Evolutionary conservation across 64 coral and sea anemone species (phyloP).

Genomic region (Actinia tenebrosa): DNA sequence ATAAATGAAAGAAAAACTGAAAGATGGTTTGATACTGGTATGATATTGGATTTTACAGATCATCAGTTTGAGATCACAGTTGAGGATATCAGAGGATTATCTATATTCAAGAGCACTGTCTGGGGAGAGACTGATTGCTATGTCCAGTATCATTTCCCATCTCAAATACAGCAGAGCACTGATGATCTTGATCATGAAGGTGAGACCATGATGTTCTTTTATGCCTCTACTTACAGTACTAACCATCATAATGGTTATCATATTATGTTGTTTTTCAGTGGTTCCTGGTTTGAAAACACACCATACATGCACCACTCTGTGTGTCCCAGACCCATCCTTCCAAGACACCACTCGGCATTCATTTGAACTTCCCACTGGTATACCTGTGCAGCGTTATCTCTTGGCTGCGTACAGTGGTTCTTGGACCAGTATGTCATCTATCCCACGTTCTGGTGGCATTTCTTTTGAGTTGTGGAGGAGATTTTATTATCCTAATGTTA

Average conservation of each 20-base stretch:
- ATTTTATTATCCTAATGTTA: conserved; percentile 95
- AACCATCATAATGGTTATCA: no score
- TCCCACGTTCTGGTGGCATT: conserved; percentile 64
- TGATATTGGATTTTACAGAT: conserved; percentile 33
- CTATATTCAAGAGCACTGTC: conserved; percentile 77
- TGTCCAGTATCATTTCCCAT: conserved; percentile 96
- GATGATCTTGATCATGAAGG: conserved; percentile 42
- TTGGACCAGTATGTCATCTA: conserved; percentile 47
- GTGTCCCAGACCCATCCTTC: conserved; percentile 92
- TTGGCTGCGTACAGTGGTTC: conserved; percentile 92
- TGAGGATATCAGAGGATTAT: conserved; percentile 76
- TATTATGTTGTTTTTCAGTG: conserved; percentile 23
- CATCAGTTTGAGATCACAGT: conserved; percentile 95
- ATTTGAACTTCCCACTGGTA: conserved; percentile 66
- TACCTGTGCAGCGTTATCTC: conserved; percentile 85
- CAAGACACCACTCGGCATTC: conserved; percentile 79
- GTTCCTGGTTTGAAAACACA: conserved; percentile 57
- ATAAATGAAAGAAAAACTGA: neutral
- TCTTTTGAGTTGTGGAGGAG: conserved; percentile 93
- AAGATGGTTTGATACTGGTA: neutral
- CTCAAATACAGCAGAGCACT: conserved; percentile 38
- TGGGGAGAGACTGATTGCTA: conserved; percentile 97
- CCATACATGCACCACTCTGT: conserved; percentile 79
- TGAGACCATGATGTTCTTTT: neutral
- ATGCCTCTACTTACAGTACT: no score